Evolutionary conservation across 2,113 vertebrate species (phyloP).

Genomic region (Galbula dea): DNA sequence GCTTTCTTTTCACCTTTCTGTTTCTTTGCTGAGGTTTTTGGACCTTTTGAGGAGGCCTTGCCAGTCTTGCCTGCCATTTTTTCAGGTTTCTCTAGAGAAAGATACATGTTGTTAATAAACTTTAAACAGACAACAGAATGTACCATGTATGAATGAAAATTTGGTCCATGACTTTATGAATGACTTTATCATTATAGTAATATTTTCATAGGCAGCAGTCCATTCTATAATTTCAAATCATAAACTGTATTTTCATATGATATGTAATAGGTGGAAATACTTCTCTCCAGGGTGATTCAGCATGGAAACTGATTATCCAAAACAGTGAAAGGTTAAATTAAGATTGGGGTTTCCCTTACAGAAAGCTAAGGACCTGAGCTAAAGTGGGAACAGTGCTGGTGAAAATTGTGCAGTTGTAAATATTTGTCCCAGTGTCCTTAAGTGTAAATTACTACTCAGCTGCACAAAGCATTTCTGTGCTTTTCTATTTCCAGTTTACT

Average conservation of each 20-base stretch:
- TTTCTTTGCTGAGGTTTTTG: conserved; percentile 37
- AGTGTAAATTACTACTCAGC: background rate
- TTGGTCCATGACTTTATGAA: background rate
- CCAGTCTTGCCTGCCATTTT: conserved; percentile 50
- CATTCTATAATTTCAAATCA: background rate
- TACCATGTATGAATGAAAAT: background rate
- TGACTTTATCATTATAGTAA: background rate
- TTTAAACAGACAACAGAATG: background rate
- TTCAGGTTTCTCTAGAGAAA: conserved; percentile 16
- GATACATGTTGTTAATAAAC: background rate
- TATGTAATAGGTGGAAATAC: background rate
- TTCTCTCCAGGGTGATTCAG: background rate
- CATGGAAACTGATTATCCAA: background rate
- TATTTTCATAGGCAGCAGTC: background rate
- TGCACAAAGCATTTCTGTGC: background rate
- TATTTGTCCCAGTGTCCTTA: background rate
- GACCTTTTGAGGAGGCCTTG: background rate
- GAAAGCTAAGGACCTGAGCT: background rate
- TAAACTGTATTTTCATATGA: background rate
- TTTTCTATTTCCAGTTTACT: background rate
- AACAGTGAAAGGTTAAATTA: background rate
- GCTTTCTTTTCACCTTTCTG: background rate
- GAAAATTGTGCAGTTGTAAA: background rate
- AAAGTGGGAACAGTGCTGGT: background rate
- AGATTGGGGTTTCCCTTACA: background rate